Conservation (phyloP, 2,113 vertebrate genomes). For the Bostrychus sinensis region DNA sequence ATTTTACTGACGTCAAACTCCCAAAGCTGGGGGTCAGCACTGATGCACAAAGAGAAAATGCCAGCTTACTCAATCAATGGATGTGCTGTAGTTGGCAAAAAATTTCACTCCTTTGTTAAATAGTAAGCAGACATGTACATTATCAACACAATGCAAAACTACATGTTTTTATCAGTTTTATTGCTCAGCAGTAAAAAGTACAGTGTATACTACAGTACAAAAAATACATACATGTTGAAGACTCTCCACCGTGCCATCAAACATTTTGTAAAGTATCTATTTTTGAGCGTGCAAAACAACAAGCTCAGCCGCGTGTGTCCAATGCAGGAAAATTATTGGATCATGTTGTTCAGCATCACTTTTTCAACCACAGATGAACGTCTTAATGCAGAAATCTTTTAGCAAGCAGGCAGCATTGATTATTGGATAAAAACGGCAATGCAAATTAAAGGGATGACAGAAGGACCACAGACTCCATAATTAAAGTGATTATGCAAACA, state of each 20-base stretch:
- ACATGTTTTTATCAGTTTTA: conserved; percentile 69
- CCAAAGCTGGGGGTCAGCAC: conserved; percentile 29
- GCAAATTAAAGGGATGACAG: conserved; percentile 56
- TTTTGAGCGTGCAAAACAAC: conserved; percentile 73
- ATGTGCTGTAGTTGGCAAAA: conserved; percentile 56
- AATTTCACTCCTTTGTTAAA: conserved; percentile 26
- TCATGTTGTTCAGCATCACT: conserved; percentile 25
- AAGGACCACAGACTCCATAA: conserved; percentile 53
- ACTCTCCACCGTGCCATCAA: conserved; percentile 67
- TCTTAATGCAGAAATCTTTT: conserved; percentile 51
- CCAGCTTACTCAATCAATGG: conserved; percentile 38
- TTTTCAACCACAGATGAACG: conserved; percentile 34
- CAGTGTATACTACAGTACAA: conserved; percentile 84
- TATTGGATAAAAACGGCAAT: conserved; percentile 63
- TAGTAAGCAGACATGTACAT: conserved; percentile 4
- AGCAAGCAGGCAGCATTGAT: conserved; percentile 64
- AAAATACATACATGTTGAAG: conserved; percentile 77
- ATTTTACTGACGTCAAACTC: conserved; percentile 28
- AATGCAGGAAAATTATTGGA: conserved; percentile 52
- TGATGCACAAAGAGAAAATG: conserved; percentile 60
- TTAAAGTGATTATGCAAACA: conserved; percentile 40
- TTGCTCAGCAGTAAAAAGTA: conserved; percentile 85
- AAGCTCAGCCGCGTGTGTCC: conserved; percentile 64
- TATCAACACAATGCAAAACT: conserved; percentile 7
- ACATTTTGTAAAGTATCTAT: conserved; percentile 69